Base-by-base conservation (phyloP, 2,888 invertebrate species). In the Temnothorax rugatulus region DNA sequence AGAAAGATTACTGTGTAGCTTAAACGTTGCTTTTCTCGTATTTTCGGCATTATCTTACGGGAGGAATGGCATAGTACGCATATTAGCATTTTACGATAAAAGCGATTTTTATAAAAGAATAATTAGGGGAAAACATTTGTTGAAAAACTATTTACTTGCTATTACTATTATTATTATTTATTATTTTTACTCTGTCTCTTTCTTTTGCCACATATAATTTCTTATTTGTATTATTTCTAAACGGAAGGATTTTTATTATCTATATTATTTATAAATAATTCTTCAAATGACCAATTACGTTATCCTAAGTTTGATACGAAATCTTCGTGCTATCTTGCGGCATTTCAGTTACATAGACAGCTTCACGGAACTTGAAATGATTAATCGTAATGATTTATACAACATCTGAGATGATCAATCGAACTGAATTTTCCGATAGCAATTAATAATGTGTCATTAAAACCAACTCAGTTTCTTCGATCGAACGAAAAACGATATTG, bases 401-500 rank as follows among this genome's bases (percentile, higher is more conserved):
- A 7, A 18, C 13, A 64, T 18, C 4, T 54, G 41, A 54, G 3
- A 38, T 68, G 29, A 54, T 50, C 63, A 38, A 82, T 50, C 54
- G 29, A 79, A n/a, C 21, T 68, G 11, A 84, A 81, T 74, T 83
- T 82, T 90, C 63, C 38, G 68, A 61, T 84, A 59, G 68, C 71
- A 87, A 90, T 91, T 91, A 91, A 91, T 88, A 90, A 89, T 84
- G 83, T 8, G 85, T 84, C 86, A 84, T 91, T 89, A 89, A 85
- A 64, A 81, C 64, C 82, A 91, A 91, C 86, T 86, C 79, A 87
- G 79, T 90, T 89, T 90, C 79, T 34, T 68, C n/a, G 66, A 44
- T 57, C 11, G 18, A 64, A 47, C 9, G 29, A 38, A 68, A 41
- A 34, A 9, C 3, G 18, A 63, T 29, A 8, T 50, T 66, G 25